Evolutionary conservation across 2,113 vertebrate species (phyloP).

Genomic region (Isichthys henryi): DNA sequence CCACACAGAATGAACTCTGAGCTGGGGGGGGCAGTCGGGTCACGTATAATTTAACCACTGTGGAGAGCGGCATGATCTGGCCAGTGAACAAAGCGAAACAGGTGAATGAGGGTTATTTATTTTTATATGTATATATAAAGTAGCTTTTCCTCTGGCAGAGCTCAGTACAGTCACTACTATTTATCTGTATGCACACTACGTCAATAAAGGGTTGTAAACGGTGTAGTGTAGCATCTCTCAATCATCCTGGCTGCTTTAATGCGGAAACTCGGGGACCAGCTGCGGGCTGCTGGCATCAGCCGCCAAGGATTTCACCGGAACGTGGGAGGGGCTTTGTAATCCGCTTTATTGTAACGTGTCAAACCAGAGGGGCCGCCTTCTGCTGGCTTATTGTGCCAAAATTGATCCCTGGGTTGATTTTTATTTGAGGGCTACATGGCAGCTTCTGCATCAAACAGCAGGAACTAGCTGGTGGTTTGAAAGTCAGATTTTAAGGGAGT

Average conservation of each 20-base stretch:
- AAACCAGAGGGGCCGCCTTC: no score
- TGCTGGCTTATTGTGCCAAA: no score
- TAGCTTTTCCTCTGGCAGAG: background rate
- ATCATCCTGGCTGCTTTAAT: background rate
- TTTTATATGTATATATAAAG: constrained; percentile 4
- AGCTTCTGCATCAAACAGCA: background rate
- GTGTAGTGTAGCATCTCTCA: background rate
- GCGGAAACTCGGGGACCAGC: background rate
- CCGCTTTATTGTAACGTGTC: background rate
- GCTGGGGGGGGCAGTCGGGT: background rate
- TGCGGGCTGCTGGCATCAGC: background rate
- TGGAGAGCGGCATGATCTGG: background rate
- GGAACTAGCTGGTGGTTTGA: background rate
- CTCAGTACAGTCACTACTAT: background rate
- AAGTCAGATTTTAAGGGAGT: background rate
- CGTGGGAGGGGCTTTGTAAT: background rate
- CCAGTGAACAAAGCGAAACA: background rate
- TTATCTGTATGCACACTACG: constrained; percentile 10
- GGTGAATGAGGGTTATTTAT: background rate
- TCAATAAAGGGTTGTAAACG: constrained; percentile 16
- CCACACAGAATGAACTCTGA: background rate
- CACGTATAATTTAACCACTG: background rate
- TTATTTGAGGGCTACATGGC: background rate
- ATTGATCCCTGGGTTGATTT: no score
- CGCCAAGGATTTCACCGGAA: background rate